Conservation (phyloP, 1,140 invertebrate species). For the Lethrus apterus region DNA sequence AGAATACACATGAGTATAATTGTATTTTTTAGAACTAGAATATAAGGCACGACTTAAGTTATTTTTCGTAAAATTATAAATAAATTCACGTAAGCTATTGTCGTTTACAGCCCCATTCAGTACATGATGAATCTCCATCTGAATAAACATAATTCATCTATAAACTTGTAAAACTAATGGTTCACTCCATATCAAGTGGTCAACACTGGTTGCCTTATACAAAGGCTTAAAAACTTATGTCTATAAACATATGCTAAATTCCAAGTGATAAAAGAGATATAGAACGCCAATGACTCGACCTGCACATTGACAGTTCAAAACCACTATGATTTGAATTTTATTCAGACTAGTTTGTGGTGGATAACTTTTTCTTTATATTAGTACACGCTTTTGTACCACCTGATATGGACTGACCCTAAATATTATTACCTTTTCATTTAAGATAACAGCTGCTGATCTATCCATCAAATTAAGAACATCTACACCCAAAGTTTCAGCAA, state of each 20-base stretch:
- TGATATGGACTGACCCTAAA: no score
- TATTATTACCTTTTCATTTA: constrained; percentile 69
- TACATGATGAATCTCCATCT: constrained; percentile 63
- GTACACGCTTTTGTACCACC: no score
- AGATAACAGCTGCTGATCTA: constrained; percentile 61
- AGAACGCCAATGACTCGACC: no score
- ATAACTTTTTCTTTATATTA: no score
- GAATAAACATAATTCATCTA: constrained; percentile 37
- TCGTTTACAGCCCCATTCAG: constrained; percentile 52
- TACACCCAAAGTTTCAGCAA: constrained; percentile 64
- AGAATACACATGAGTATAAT: constrained; percentile 39
- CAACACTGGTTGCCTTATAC: no score
- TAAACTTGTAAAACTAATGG: no score
- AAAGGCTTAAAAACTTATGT: no score
- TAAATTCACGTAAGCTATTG: constrained; percentile 52
- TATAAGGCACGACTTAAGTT: constrained; percentile 22
- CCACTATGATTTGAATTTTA: neutral
- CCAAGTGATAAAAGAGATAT: no score
- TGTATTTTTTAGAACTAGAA: constrained; percentile 36
- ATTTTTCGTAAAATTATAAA: constrained; percentile 38
- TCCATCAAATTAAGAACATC: constrained; percentile 52
- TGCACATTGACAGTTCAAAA: no score
- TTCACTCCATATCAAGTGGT: no score
- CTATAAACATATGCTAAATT: no score
- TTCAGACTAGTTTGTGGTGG: no score